Percentiles rank a stretch among this genome's conserved stretches.
Conservation (phyloP, 2,113 vertebrate genomes). For the Sinocyclocheilus grahami region DNA sequence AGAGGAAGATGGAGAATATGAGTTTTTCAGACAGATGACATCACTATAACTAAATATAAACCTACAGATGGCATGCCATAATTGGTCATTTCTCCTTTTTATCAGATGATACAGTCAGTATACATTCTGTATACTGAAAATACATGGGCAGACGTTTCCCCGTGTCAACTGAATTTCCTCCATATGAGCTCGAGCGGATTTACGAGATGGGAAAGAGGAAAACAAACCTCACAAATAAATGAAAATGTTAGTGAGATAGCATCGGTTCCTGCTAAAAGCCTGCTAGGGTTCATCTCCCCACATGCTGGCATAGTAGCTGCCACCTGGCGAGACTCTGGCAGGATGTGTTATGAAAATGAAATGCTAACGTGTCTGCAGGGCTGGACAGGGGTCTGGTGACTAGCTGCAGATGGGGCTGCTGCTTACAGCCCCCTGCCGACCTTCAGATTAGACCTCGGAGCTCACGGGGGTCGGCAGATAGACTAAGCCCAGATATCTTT, state of each 20-base stretch:
- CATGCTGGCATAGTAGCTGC: conserved; percentile 33
- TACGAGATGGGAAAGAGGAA: conserved; percentile 26
- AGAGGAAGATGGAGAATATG: conserved; percentile 13
- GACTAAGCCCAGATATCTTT: conserved; percentile 68
- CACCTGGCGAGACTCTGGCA: conserved; percentile 43
- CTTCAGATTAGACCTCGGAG: conserved; percentile 62
- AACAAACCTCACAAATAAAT: conserved; percentile 41
- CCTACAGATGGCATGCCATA: conserved; percentile 18
- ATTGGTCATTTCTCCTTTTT: conserved; percentile 5
- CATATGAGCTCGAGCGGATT: background rate
- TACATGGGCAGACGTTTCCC: background rate
- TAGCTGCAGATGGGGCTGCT: conserved; percentile 24
- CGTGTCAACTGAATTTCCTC: conserved; percentile 34
- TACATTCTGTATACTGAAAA: background rate
- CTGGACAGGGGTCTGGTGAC: conserved; percentile 41
- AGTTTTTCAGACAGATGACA: background rate
- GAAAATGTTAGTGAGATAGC: conserved; percentile 36
- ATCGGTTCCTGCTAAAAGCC: conserved; percentile 37
- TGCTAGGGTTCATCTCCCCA: background rate
- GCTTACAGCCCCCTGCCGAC: conserved; percentile 53
- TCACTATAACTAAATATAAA: background rate
- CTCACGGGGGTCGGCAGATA: conserved; percentile 66
- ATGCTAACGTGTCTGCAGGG: conserved; percentile 21
- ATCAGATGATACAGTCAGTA: conserved; percentile 9
- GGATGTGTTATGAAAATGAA: conserved; percentile 35